Conservation (phyloP, 35 echinoderm and acorn worm genomes). For the Apostichopus parvimensis region DNA sequence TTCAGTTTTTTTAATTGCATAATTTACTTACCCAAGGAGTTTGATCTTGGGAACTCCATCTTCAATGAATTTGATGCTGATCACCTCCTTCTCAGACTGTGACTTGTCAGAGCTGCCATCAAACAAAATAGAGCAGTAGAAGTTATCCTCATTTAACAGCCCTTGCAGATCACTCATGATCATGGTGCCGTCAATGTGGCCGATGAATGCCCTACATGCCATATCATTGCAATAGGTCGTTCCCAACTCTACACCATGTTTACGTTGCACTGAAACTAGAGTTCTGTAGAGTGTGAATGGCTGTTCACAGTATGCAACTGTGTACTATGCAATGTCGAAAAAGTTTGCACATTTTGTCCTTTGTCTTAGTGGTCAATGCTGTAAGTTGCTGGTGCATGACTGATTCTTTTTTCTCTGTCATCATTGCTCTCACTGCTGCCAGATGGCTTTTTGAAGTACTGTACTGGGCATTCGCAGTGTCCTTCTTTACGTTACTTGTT, state of each 20-base stretch:
- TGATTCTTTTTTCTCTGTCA: neutral
- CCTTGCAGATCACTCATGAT: conserved; percentile 15
- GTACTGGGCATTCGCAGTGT: conserved; percentile 37
- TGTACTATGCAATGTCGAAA: conserved; percentile 61
- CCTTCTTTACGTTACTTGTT: conserved; percentile 63
- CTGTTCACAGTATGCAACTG: conserved; percentile 52
- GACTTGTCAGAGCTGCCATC: too few relatives aligned
- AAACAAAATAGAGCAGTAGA: too few relatives aligned
- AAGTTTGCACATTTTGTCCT: conserved; percentile 63
- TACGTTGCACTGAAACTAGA: conserved; percentile 40
- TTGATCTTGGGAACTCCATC: too few relatives aligned
- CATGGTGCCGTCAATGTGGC: conserved; percentile 49
- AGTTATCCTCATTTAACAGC: conserved; percentile 13
- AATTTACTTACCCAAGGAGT: too few relatives aligned
- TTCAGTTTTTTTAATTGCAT: too few relatives aligned
- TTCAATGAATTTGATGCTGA: too few relatives aligned
- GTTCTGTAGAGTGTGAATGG: conserved; percentile 50
- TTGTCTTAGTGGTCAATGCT: conserved; percentile 14
- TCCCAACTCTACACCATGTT: conserved; percentile 58
- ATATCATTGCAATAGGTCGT: conserved; percentile 55
- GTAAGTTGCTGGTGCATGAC: neutral
- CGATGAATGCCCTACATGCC: conserved; percentile 52
- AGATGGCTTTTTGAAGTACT: conserved; percentile 10
- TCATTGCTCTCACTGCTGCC: neutral
- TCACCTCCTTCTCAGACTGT: too few relatives aligned